Conservation (phyloP, 2,797 vertebrate genomes). For the Syngnathus rostellatus region DNA sequence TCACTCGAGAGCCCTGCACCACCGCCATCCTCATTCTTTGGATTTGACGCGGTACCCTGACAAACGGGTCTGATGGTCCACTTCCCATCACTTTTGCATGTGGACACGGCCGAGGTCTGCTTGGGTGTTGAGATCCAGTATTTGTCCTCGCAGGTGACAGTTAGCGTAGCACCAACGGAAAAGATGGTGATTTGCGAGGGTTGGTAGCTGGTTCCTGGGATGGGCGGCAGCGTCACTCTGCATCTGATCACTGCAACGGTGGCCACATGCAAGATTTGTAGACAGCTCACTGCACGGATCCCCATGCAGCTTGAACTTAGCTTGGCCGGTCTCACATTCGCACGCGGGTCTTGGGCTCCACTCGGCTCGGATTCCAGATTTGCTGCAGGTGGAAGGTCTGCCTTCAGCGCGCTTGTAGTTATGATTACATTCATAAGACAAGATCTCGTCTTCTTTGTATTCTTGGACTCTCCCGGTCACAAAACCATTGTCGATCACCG, state of each 20-base stretch:
- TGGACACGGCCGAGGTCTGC: accelerated
- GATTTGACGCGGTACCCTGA: slow-evolving; percentile 28
- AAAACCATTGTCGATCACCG: slow-evolving; percentile 10
- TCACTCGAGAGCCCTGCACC: too few species aligned
- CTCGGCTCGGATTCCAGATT: background rate
- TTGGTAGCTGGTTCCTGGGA: accelerated
- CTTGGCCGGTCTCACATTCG: slow-evolving; percentile 21
- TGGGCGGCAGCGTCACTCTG: accelerated
- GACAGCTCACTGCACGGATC: background rate
- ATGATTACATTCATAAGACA: background rate
- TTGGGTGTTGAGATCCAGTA: accelerated
- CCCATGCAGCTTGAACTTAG: too few species aligned
- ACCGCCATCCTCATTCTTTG: background rate
- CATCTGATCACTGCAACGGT: slow-evolving; percentile 43
- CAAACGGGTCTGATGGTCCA: slow-evolving; percentile 35
- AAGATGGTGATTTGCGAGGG: slow-evolving; percentile 22
- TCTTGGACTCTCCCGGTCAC: accelerated
- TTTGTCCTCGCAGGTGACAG: slow-evolving; percentile 1
- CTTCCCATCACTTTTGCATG: background rate
- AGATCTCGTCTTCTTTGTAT: slow-evolving; percentile 2
- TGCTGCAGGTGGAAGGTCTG: slow-evolving; percentile 22
- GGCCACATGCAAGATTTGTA: background rate
- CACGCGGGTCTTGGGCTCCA: slow-evolving; percentile 46
- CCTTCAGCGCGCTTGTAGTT: accelerated
- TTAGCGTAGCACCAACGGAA: slow-evolving; percentile 10